A percentile compares a stretch with the other conserved stretches of the same genome.
These are phyloP conservation scores for Notiomystis cincta DNA, from an alignment of 2,113 vertebrate genomes.

Conservation along the genomic window DNA sequence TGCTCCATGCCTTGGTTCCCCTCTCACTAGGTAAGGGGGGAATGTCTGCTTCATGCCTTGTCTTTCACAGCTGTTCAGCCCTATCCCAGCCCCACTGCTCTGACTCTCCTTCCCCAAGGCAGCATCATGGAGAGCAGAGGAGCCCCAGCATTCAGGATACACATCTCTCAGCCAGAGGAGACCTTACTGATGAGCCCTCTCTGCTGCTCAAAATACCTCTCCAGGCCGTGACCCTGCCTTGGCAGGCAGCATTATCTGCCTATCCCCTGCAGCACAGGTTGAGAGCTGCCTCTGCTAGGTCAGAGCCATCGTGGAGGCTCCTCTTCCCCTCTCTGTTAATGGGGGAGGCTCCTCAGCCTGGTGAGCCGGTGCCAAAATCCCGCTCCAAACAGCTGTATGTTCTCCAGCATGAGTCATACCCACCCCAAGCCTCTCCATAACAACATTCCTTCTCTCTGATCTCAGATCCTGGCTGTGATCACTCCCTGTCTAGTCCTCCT, in stretches of 20 bases:
- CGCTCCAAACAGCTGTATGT: constrained; percentile 23
- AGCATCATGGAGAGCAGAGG: not conserved
- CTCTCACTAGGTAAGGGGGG: not conserved
- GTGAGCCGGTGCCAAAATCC: not conserved
- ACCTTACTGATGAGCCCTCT: not conserved
- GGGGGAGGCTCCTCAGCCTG: not conserved
- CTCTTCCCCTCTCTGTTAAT: not conserved
- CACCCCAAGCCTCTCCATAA: constrained; percentile 42
- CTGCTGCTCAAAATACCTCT: not conserved
- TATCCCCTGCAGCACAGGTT: not conserved
- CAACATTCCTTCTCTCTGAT: constrained; percentile 65
- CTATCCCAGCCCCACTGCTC: not conserved
- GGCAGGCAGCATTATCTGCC: not conserved
- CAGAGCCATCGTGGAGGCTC: not conserved
- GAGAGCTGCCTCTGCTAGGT: not conserved
- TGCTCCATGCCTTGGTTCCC: not conserved
- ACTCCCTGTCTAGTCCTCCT: not conserved
- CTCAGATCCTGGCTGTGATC: constrained; percentile 44
- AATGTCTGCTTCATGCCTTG: not conserved
- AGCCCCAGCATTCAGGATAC: not conserved
- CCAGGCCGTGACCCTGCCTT: fast-evolving
- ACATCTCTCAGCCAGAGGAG: not conserved
- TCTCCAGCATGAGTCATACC: constrained; percentile 53
- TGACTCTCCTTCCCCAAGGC: not conserved
- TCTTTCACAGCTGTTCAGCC: not conserved